A percentile compares a stretch with the other conserved stretches of the same genome.
These are phyloP conservation scores for Dendrocopos noguchii DNA, from an alignment of 2,113 vertebrate species.

Conservation along the genomic window DNA sequence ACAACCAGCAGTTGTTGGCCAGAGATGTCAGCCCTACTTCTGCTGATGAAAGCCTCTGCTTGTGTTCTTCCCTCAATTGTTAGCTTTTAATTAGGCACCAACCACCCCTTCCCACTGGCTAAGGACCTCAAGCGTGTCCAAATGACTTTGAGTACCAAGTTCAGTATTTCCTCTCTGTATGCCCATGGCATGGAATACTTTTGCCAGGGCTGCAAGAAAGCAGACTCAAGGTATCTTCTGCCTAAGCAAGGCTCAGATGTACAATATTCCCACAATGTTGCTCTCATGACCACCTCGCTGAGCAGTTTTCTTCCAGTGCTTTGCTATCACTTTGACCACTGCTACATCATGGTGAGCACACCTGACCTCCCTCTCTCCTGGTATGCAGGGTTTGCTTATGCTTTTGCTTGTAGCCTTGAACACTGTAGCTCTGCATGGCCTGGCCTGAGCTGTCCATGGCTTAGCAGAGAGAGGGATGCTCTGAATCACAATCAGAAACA, in stretches of 20 bases:
- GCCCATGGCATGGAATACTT: background rate
- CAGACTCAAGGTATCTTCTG: background rate
- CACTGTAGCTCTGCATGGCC: rapidly evolving
- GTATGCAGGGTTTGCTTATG: background rate
- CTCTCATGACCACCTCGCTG: background rate
- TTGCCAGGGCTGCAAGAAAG: background rate
- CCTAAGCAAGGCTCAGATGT: background rate
- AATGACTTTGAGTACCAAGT: background rate
- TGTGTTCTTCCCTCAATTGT: background rate
- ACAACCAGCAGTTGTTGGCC: background rate
- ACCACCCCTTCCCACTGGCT: rapidly evolving
- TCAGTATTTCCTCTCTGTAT: background rate
- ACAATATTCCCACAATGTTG: rapidly evolving
- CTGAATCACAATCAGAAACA: background rate
- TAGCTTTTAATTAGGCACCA: background rate
- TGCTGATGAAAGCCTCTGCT: background rate
- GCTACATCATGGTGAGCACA: background rate
- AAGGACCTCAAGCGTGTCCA: background rate
- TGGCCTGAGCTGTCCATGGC: background rate
- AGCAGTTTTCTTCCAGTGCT: background rate
- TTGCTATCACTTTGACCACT: background rate
- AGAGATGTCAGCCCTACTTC: background rate
- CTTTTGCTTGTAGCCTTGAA: background rate
- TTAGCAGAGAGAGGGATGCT: background rate
- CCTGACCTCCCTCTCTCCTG: background rate